Evolutionary conservation across 92 coral and sea anemone genomes (phyloP).

Genomic region (Phenganax subtilis): DNA sequence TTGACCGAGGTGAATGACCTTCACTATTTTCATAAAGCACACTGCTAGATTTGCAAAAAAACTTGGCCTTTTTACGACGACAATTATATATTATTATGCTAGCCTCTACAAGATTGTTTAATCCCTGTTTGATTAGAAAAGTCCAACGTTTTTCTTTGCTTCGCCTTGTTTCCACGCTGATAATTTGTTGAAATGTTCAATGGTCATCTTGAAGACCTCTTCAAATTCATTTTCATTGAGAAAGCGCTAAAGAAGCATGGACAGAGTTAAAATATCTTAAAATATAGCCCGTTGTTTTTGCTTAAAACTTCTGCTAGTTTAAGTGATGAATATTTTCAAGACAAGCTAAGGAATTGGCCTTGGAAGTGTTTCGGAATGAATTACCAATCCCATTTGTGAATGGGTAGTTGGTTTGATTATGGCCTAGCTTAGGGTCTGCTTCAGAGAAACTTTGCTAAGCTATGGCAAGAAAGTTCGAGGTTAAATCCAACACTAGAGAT

Average conservation of each 20-base stretch:
- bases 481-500: neutral
- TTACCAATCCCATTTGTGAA: no score
- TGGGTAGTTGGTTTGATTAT: no score
- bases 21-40: no score
- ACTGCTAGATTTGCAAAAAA: no score
- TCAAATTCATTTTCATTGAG: conserved; percentile 51
- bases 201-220: conserved; percentile 53
- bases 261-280: neutral
- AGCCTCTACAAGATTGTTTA: neutral
- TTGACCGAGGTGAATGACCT: no score
- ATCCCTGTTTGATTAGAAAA: conserved; percentile 44
- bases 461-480: neutral
- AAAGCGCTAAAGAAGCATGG: conserved; percentile 34
- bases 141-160: conserved; percentile 43
- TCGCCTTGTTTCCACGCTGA: conserved; percentile 62
- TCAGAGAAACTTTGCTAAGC: no score
- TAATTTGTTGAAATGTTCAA: conserved; percentile 38
- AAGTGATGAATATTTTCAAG: neutral
- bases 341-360: no score
- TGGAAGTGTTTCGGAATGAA: no score
- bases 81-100: conserved; percentile 11
- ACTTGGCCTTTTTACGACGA: neutral
- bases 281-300: neutral
- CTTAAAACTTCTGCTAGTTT: neutral
- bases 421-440: no score